Base-by-base conservation (phyloP, 2,797 vertebrate species). In the Syngnathus rostellatus region DNA sequence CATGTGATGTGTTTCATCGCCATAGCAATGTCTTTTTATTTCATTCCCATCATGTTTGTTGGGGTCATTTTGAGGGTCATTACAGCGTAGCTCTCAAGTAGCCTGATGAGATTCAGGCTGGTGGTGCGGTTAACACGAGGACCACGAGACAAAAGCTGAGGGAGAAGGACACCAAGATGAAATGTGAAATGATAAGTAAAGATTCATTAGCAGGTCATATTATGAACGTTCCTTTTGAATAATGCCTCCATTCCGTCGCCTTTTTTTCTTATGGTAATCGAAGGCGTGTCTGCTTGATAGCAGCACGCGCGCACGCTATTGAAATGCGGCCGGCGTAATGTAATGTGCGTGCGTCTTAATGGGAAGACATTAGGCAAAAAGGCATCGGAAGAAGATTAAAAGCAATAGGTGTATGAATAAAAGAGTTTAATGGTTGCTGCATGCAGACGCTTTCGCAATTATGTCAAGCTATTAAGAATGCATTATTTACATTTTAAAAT, bases 1-100 rank as follows among this genome's bases (percentile, higher is more conserved):
- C 83, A 90, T 88, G 78, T 82, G 75, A 86, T 89, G 79, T 79
- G 80, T 86, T 90, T 91, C 88, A 91, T 90, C 67, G 68, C 71
- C 81, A 48, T 11, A 21, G 50, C 71, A 31, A 62, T 21, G 21
- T 77, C 75, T 80, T 79, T 71, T 81, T 61, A 2, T 31, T 31
- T 31, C 31, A 37, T 37, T 31, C 23, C 11, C 23, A 55, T 55
- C 55, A 17, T 5, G 72, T 73, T 79, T 78, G 77, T 75, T 63
- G 37, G 68, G 43, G 41, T 64, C 65, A 61, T 73, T 65, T 65
- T 63, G 71, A 70, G 73, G 71, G 81, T 81, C 69, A 78, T 73
- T 75, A 77, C 71, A 66, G 72, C 75, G 73, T 69, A 63, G 62
- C 74, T 71, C 68, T 86, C 65, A 76, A 85, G 73, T 78, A 76